A percentile compares a stretch with the other conserved stretches of the same genome.
Evolutionary conservation across 2,113 vertebrate species (phyloP).

Genomic region (Scopus umbretta): DNA sequence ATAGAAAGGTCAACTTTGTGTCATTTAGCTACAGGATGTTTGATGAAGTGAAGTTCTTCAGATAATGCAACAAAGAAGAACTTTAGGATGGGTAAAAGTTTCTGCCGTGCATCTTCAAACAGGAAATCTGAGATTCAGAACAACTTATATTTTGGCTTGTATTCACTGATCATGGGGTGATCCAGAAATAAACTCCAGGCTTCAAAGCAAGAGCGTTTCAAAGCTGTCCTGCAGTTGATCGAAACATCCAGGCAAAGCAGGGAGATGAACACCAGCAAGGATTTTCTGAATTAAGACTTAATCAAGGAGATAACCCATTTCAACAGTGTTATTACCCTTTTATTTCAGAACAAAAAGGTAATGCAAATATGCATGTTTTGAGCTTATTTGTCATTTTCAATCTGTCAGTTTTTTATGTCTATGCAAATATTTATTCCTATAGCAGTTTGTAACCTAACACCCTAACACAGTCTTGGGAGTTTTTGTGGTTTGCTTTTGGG

Average conservation of each 20-base stretch:
- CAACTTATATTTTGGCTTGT: slow-evolving; percentile 78
- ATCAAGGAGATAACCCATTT: slow-evolving; percentile 25
- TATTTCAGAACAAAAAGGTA: slow-evolving; percentile 71
- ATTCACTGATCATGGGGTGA: slow-evolving; percentile 76
- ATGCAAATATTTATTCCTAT: neutral
- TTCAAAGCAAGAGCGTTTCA: slow-evolving; percentile 67
- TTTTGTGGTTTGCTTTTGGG: neutral
- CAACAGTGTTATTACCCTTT: neutral
- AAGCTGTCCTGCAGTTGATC: slow-evolving; percentile 70
- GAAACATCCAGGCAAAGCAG: slow-evolving; percentile 61
- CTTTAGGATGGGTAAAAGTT: slow-evolving; percentile 28
- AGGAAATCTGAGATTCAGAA: slow-evolving; percentile 77
- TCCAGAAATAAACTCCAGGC: slow-evolving; percentile 81
- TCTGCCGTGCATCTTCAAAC: slow-evolving; percentile 49
- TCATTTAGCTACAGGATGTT: slow-evolving; percentile 61
- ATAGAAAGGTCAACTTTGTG: slow-evolving; percentile 62
- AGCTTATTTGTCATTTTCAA: neutral
- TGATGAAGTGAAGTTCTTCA: slow-evolving; percentile 34
- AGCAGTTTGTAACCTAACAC: neutral
- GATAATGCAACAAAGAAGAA: slow-evolving; percentile 39
- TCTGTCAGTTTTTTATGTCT: neutral
- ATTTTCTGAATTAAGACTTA: slow-evolving; percentile 63
- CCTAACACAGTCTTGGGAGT: neutral
- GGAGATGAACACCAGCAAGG: slow-evolving; percentile 42
- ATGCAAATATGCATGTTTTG: slow-evolving; percentile 60